Base-by-base conservation (phyloP, 1,140 invertebrate species). In the Zaprionus inermis region DNA sequence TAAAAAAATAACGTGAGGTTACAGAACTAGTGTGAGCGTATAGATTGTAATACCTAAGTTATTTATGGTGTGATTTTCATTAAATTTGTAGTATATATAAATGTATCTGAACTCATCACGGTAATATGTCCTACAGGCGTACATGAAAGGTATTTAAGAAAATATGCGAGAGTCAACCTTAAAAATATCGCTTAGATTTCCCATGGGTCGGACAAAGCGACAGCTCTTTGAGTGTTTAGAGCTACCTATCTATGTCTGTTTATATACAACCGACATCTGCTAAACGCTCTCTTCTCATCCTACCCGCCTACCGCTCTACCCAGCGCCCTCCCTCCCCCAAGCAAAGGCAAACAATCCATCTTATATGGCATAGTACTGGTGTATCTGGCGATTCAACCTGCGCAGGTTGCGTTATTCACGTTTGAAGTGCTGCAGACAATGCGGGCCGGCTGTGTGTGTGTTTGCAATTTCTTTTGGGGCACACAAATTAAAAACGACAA, bases 401-500 rank as follows among this genome's bases (percentile, higher is more conserved):
- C 12, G 30, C 46, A 14, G 5, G 41, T 46, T 20, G n/a, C 63
- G 52, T 52, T 36, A 65, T 67, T 83, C 18, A 82, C 73, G 79
- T 88, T 84, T 89, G 80, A 84, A 81, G 84, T 89, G 68, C 63
- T 65, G 59, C 69, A 80, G 69, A 88, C 84, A 89, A 89, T 78
- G 82, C 16, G 74, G 82, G 74, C 6, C 38, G 55, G 57, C 24
- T 32, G 30, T 10, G 57, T 66, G 55, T 65, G 55, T 74, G 73
- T 64, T 73, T 38, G 82, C 72, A 81, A 82, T 86, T 86, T 75
- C 75, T 74, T 65, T 67, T 34, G 63, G 61, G 64, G 76, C 64
- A 74, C 71, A 78, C 80, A 89, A 88, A 88, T 88, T 88, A 88
- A 88, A 83, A 89, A 83, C 84, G 84, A 88, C 84, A 88, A 88